Evolutionary conservation across 2,113 vertebrate species (phyloP).

Genomic region (Kryptolebias marmoratus): DNA sequence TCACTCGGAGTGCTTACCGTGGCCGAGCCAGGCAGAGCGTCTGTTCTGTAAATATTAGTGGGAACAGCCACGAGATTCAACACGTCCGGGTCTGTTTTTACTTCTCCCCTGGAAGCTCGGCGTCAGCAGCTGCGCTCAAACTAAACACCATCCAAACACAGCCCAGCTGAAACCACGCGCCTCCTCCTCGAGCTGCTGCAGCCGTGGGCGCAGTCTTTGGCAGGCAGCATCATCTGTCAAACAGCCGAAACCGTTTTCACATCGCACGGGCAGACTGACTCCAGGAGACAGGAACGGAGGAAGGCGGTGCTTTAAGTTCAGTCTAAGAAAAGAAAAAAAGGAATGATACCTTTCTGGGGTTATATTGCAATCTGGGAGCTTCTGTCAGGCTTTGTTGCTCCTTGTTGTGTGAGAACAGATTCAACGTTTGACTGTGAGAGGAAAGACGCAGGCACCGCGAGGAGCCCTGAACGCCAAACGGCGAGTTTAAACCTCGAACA

Average conservation of each 20-base stretch:
- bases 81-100: conserved; percentile 59
- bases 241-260: neutral
- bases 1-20: conserved; percentile 50
- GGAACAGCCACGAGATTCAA: conserved; percentile 39
- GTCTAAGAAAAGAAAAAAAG: neutral
- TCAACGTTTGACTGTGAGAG: neutral
- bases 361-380: neutral
- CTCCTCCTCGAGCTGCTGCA: neutral
- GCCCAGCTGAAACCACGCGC: conserved; percentile 32
- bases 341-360: no score
- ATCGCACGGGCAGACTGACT: neutral
- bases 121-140: conserved; percentile 18
- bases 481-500: neutral
- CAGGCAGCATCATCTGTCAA: conserved; percentile 11
- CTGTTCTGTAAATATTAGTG: conserved; percentile 64
- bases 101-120: conserved; percentile 23
- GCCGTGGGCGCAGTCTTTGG: neutral
- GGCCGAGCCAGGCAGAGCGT: conserved; percentile 58
- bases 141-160: conserved; percentile 42
- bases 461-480: neutral
- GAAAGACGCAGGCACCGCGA: neutral
- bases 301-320: no score
- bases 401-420: neutral
- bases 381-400: neutral
- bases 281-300: neutral